Evolutionary conservation across 2,113 vertebrate genomes (phyloP).

Genomic region (Sander lucioperca): DNA sequence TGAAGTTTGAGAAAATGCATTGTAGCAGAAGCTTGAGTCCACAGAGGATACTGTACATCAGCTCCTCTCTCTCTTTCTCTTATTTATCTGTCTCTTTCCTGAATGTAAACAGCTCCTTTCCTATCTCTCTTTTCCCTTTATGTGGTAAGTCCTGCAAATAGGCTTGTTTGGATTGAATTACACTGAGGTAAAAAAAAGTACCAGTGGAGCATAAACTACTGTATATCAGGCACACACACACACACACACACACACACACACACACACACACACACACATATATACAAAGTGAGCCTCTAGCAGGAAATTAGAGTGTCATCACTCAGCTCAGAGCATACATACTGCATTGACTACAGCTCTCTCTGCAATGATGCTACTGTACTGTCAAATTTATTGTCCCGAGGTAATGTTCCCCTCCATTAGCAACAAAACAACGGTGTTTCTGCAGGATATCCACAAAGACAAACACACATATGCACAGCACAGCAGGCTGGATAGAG

Average conservation of each 20-base stretch:
- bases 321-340: not conserved
- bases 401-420: not conserved
- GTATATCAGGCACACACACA: constrained; percentile 14
- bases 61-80: not conserved
- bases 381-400: constrained; percentile 3
- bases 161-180: constrained; percentile 22
- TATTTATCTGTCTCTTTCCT: not conserved
- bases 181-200: constrained; percentile 18
- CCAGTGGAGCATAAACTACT: constrained; percentile 16
- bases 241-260: not conserved
- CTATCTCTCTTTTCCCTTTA: not conserved
- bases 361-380: constrained; percentile 8
- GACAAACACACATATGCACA: not conserved
- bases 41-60: not conserved
- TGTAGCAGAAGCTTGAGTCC: not conserved
- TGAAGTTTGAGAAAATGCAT: constrained; percentile 8
- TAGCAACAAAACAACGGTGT: constrained; percentile 10
- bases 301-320: constrained; percentile 18
- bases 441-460: constrained; percentile 6
- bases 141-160: constrained; percentile 10
- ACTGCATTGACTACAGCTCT: too few species aligned
- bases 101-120: not conserved
- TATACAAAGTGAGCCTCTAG: not conserved
- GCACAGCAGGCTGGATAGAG: not conserved
- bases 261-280: too few species aligned